Percentiles rank a stretch among this genome's conserved stretches.
Evolutionary conservation across 2,113 vertebrate genomes (phyloP).

Genomic region (Cyrtonyx montezumae): DNA sequence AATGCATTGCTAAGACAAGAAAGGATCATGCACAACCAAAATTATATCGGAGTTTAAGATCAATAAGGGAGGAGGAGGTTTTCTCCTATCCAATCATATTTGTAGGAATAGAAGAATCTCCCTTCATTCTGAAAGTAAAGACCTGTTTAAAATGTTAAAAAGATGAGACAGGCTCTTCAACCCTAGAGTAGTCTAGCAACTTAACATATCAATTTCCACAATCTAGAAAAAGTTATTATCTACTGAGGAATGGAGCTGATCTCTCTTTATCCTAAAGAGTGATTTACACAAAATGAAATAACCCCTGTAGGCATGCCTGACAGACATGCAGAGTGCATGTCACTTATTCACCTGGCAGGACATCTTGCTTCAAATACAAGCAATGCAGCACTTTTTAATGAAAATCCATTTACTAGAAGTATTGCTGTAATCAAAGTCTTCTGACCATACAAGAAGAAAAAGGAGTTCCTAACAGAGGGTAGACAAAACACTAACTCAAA

Average conservation of each 20-base stretch:
- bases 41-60: not conserved
- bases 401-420: not conserved
- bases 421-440: not conserved
- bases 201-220: not conserved
- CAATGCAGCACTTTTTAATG: not conserved
- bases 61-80: not conserved
- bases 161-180: not conserved
- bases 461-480: not conserved
- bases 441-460: not conserved
- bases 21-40: not conserved
- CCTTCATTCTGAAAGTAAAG: not conserved
- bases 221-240: not conserved
- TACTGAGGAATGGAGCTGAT: not conserved
- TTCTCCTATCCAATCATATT: not conserved
- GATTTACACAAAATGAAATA: not conserved
- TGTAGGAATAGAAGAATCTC: not conserved
- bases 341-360: not conserved
- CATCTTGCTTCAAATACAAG: not conserved
- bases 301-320: accelerated
- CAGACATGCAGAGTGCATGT: not conserved
- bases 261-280: not conserved
- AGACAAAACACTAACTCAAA: not conserved
- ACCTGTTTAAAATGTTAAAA: not conserved
- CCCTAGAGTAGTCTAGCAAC: not conserved
- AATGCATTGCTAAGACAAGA: not conserved